Percentiles rank a stretch among this genome's conserved stretches.
phyloP scores from a whole-genome alignment of 2,113 vertebrate species.

The Callipepla squamata region DNA sequence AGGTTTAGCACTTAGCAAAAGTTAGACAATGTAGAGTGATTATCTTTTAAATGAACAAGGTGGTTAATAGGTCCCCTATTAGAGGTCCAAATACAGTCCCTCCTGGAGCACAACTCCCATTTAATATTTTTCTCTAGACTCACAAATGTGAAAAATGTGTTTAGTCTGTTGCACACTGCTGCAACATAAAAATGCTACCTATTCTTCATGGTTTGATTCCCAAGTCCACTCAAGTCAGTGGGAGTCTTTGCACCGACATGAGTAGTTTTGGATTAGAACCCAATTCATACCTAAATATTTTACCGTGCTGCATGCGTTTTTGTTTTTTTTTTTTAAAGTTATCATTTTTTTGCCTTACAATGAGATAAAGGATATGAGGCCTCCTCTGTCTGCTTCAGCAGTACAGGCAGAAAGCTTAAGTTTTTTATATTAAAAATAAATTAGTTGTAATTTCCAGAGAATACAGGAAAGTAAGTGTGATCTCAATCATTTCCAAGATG shows the following conservation, averaged over 20 bases:
- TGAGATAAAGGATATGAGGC: neutral
- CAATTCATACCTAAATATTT: constrained; percentile 33
- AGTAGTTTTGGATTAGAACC: neutral
- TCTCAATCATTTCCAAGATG: neutral
- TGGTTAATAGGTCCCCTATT: neutral
- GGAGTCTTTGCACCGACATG: neutral
- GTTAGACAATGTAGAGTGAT: neutral
- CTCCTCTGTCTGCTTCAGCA: neutral
- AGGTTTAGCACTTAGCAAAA: neutral
- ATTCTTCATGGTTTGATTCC: neutral
- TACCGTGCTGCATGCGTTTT: neutral
- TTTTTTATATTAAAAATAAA: neutral
- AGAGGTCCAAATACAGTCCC: neutral
- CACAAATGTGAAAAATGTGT: neutral
- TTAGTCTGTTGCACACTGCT: neutral
- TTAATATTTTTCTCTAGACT: constrained; percentile 1
- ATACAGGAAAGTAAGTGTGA: neutral
- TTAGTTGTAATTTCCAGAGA: neutral
- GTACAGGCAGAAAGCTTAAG: neutral
- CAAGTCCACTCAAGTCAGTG: neutral
- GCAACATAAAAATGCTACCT: neutral
- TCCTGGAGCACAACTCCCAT: neutral
- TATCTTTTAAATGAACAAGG: neutral
- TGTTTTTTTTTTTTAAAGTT: neutral
- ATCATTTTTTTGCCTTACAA: neutral